These are phyloP conservation scores for Zaprionus tsacasi DNA, from an alignment of 1,140 invertebrate species.

Conservation along the genomic window DNA sequence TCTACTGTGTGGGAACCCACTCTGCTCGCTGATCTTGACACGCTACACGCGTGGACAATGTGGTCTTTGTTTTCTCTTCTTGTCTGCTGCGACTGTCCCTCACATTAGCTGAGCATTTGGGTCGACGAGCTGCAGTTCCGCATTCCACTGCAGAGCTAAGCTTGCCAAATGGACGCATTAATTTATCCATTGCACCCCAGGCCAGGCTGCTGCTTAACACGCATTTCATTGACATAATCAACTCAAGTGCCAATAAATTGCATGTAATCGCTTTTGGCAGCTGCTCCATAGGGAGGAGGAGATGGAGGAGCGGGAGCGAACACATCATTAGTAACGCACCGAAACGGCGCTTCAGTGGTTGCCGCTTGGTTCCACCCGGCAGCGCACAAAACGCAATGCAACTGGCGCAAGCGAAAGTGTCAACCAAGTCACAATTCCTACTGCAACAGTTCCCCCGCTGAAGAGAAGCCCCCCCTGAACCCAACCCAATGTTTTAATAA, in stretches of 20 bases:
- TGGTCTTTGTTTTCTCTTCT: not conserved
- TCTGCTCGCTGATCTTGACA: constrained; percentile 29
- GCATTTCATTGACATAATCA: constrained; percentile 68
- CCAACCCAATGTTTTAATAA: constrained; percentile 14
- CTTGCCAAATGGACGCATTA: constrained; percentile 12
- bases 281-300: too few species aligned
- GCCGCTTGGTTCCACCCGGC: constrained; percentile 72
- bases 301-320: not conserved
- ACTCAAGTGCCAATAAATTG: constrained; percentile 73
- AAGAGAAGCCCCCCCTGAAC: not conserved
- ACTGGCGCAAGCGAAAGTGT: constrained; percentile 71
- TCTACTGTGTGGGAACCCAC: constrained; percentile 1
- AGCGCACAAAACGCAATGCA: constrained; percentile 58
- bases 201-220: not conserved
- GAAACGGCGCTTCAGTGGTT: constrained; percentile 37
- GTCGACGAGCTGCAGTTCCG: constrained; percentile 27
- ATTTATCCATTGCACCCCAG: constrained; percentile 3
- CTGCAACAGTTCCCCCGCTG: not conserved
- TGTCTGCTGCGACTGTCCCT: not conserved
- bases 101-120: not conserved
- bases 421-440: constrained; percentile 39
- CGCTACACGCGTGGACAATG: constrained; percentile 27
- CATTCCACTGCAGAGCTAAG: constrained; percentile 23
- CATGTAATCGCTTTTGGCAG: constrained; percentile 52
- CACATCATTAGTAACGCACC: constrained; percentile 73